Conservation (phyloP, 2,888 invertebrate species). For the Pachycephus smyrnensis region DNA sequence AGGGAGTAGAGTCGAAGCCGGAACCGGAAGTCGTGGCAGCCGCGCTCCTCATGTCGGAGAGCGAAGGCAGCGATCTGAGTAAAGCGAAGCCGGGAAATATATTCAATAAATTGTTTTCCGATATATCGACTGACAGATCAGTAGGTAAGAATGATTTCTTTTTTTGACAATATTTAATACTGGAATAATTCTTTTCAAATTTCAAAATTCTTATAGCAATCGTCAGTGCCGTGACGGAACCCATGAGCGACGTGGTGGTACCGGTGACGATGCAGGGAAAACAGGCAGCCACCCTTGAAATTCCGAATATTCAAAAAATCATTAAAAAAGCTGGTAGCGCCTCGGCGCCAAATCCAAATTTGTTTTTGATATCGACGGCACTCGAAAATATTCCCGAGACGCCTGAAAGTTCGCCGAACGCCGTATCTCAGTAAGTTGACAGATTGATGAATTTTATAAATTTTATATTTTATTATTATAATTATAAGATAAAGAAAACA, state of each 20-base stretch:
- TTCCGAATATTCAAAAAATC: slow-evolving; percentile 29
- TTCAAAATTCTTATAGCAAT: slow-evolving; percentile 22
- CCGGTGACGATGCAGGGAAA: slow-evolving; percentile 26
- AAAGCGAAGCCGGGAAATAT: slow-evolving; percentile 32
- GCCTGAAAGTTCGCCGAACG: not conserved
- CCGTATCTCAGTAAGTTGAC: not conserved
- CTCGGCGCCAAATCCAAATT: slow-evolving; percentile 27
- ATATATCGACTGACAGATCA: slow-evolving; percentile 25
- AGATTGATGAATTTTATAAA: not conserved
- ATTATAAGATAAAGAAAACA: not conserved
- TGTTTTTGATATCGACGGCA: not conserved
- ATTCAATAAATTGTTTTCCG: slow-evolving; percentile 37
- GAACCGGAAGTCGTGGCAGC: slow-evolving; percentile 43
- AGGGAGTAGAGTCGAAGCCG: slow-evolving; percentile 33
- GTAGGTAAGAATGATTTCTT: slow-evolving; percentile 20
- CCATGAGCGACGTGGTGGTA: slow-evolving; percentile 30
- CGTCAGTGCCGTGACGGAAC: slow-evolving; percentile 27
- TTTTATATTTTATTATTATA: not conserved
- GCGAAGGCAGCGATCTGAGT: slow-evolving; percentile 35
- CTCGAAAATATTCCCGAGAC: not conserved
- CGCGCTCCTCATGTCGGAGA: slow-evolving; percentile 41
- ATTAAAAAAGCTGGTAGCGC: slow-evolving; percentile 24
- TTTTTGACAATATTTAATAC: not conserved
- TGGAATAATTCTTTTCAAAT: not conserved
- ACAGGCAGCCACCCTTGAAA: slow-evolving; percentile 23